Percentiles rank a stretch among this genome's conserved stretches.
phyloP scores from a whole-genome alignment of 2,797 vertebrate genomes.

The Loris lydekkerianus region DNA sequence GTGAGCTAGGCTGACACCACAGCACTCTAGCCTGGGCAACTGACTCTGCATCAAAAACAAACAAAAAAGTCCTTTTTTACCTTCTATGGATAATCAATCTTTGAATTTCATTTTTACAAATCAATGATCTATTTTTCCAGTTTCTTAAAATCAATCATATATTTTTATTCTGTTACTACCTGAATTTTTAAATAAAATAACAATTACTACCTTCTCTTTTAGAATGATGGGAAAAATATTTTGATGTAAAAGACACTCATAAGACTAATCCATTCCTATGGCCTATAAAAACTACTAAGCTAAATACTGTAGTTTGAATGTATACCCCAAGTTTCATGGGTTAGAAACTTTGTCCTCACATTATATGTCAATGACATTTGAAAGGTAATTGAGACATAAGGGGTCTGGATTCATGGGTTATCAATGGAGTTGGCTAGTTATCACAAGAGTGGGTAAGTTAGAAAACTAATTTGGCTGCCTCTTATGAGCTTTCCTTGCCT shows the following conservation, averaged over 20 bases:
- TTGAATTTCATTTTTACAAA: constrained; percentile 25
- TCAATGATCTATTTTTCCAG: background rate
- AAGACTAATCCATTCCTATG: background rate
- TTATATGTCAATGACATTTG: too few species aligned
- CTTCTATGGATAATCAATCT: background rate
- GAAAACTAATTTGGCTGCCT: too few species aligned
- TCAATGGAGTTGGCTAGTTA: too few species aligned
- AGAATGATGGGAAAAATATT: background rate
- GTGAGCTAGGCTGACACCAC: too few species aligned
- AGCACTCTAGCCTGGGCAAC: background rate
- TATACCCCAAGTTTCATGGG: too few species aligned
- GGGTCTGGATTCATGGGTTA: too few species aligned
- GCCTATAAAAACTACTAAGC: constrained; percentile 20
- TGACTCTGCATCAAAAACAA: too few species aligned
- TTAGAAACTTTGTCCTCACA: too few species aligned
- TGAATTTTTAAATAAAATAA: too few species aligned
- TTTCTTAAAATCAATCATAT: constrained; percentile 19
- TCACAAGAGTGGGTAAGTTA: too few species aligned
- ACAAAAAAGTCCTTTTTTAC: background rate
- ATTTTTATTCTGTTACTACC: constrained; percentile 32
- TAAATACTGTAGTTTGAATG: background rate
- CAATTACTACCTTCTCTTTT: background rate
- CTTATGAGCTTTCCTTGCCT: too few species aligned
- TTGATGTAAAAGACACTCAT: background rate
- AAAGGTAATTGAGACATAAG: too few species aligned